These are phyloP conservation scores for Gavia stellata DNA, from an alignment of 2,113 vertebrate species.

Conservation along the genomic window DNA sequence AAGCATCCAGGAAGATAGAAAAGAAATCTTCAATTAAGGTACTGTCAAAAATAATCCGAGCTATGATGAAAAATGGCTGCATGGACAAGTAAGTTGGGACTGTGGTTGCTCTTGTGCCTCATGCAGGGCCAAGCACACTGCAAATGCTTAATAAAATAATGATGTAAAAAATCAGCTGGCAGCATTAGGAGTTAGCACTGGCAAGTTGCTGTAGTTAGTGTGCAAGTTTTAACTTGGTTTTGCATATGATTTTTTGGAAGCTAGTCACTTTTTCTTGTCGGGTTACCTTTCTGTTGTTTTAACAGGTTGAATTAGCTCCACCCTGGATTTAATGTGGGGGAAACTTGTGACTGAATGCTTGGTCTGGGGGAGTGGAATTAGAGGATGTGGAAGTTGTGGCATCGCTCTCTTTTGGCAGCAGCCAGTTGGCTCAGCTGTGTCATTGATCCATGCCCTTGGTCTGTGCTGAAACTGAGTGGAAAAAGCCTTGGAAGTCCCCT, in stretches of 20 bases:
- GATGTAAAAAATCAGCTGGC: not conserved
- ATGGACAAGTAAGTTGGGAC: conserved; percentile 1
- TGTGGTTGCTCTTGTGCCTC: not conserved
- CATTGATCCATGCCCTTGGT: not conserved
- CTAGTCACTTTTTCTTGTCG: not conserved
- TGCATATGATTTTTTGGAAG: not conserved
- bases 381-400: not conserved
- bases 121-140: not conserved
- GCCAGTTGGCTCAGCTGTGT: not conserved
- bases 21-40: conserved; percentile 41
- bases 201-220: not conserved
- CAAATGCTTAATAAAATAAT: not conserved
- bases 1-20: conserved; percentile 33
- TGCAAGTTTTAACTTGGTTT: not conserved
- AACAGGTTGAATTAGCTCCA: not conserved
- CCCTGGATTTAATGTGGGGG: not conserved
- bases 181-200: not conserved
- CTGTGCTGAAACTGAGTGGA: not conserved
- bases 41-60: conserved; percentile 42
- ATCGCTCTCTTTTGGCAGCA: not conserved
- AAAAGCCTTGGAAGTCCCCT: not conserved
- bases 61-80: conserved; percentile 35
- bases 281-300: not conserved
- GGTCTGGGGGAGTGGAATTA: not conserved
- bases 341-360: not conserved